These are phyloP conservation scores for Cryptoblepharus egeriae DNA, from an alignment of 2,797 vertebrate species.

Conservation along the genomic window DNA sequence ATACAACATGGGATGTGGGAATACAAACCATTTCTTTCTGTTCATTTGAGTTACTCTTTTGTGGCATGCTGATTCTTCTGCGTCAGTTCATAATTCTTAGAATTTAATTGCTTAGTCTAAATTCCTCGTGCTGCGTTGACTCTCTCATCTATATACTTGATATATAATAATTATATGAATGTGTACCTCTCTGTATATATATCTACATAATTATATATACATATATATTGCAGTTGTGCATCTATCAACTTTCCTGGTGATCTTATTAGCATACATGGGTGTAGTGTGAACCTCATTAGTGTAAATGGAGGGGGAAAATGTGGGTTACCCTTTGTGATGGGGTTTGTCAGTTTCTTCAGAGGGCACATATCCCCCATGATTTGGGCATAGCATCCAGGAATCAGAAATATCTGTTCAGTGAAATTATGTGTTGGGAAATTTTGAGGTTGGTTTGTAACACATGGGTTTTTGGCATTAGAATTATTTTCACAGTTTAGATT, in stretches of 20 bases:
- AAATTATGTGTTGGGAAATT: too few relatives aligned
- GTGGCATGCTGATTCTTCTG: background rate
- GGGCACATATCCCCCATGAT: too few relatives aligned
- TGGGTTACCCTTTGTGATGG: too few relatives aligned
- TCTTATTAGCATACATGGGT: too few relatives aligned
- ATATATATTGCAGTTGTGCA: slow-evolving; percentile 49
- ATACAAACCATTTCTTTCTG: slow-evolving; percentile 3
- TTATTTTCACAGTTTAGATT: too few relatives aligned
- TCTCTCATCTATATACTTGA: background rate
- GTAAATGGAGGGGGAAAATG: too few relatives aligned
- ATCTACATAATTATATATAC: slow-evolving; percentile 71
- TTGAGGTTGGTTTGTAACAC: too few relatives aligned
- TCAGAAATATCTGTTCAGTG: too few relatives aligned
- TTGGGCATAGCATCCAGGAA: too few relatives aligned
- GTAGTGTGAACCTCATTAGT: too few relatives aligned
- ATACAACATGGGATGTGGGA: slow-evolving; percentile 23
- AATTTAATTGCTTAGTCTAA: slow-evolving; percentile 53
- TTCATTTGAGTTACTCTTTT: background rate
- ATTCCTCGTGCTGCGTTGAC: background rate
- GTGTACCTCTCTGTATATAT: slow-evolving; percentile 56
- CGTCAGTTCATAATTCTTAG: slow-evolving; percentile 13
- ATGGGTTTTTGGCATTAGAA: too few relatives aligned
- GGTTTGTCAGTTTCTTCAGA: too few relatives aligned
- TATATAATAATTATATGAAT: slow-evolving; percentile 28
- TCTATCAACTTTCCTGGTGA: slow-evolving; percentile 27